Base-by-base conservation (phyloP, 2,888 invertebrate species). In the Gortyna flavago region DNA sequence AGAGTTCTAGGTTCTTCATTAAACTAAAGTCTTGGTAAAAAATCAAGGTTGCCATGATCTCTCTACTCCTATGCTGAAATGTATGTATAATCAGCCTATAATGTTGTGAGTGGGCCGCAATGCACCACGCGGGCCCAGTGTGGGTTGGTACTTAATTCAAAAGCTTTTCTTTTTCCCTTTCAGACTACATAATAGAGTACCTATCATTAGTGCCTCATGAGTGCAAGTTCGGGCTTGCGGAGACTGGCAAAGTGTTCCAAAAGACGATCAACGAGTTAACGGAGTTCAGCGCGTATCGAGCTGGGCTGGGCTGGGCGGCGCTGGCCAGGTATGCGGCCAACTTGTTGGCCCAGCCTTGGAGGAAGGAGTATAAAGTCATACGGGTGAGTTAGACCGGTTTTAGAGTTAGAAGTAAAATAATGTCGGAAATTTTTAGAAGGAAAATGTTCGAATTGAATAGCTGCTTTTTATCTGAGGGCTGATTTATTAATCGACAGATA, bases 261-360 rank as follows among this genome's bases (percentile, higher is more conserved):
- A 97, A 97, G 74, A 98, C 98, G 0, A 97, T 98, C 44, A 97
- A 97, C 66, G 97, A 97, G 72, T 95, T 98, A 90, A 95, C 97
- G 11, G 98, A 98, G 89, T 99, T 98, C 92, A 98, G 98, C 92
- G 98, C 98, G 35, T 98, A 98, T 90, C 97, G 98, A 87, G 98
- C 98, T 29, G 98, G 98, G 48, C 97, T 98, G 68, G 99, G 99
- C 25, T 99, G 98, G 97, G 98, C 98, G 89, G 98, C 98, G 54
- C 97, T 99, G 85, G 98, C 98, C 80, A 97, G 98, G 85, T 99
- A 99, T 93, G 99, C 99, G 4, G 98, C 98, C 77, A 99, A 99
- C 95, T 96, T 99, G 81, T 96, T 98, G 73, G 97, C 98, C 25
- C 98, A 99, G 92, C 99, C 99, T 8, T 99, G 99, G 99, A 96